Evolutionary conservation across 2,888 invertebrate genomes (phyloP), one percentile per base, ranked within the genome.

Genomic region (Drosophila kambysellisi): DNA sequence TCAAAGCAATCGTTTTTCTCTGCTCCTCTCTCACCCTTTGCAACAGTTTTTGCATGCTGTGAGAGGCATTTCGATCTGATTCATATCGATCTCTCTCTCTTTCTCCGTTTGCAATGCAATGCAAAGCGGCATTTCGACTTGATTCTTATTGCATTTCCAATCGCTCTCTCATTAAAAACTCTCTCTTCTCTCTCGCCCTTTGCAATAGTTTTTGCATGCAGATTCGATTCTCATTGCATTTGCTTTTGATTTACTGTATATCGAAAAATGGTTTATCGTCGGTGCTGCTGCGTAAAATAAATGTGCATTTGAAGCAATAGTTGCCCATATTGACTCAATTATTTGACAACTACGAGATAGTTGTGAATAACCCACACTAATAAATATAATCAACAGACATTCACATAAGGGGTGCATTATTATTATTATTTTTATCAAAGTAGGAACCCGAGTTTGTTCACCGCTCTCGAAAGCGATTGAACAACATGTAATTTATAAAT

Each of bases 251-350:
- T 53, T 74, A 39, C 46, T 59, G 46, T 20, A 35, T 52, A 60
- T 64, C 48, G 64, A 48, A 56, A 70, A 56, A 25, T 32, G 53
- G 33, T 57, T 68, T 60, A 41, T 63, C 53, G 15, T 30, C 53
- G 37, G 32, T 50, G 57, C 50, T 68, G 67, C 79, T 77, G 77
- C 82, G 82, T 78, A 78, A 72, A 78, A 66, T 33, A 57, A 54
- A 41, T 51, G 59, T 78, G 54, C 63, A 62, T 54, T 73, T 74
- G 54, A 67, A 20, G 58, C 39, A 63, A 64, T 57, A 48, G 35
- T 48, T 29, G 48, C 15, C 43, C 52, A 63, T 78, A 78, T 66
- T 59, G 11, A 65, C 46, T 62, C 29, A 62, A 73, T 66, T 61
- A 46, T 62, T 59, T 51, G 48, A 58, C 33, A 63, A 48, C 57